Evolutionary conservation across 2,113 vertebrate genomes (phyloP), one percentile per base, ranked within the genome.

Genomic region (Mormoops blainvillei): DNA sequence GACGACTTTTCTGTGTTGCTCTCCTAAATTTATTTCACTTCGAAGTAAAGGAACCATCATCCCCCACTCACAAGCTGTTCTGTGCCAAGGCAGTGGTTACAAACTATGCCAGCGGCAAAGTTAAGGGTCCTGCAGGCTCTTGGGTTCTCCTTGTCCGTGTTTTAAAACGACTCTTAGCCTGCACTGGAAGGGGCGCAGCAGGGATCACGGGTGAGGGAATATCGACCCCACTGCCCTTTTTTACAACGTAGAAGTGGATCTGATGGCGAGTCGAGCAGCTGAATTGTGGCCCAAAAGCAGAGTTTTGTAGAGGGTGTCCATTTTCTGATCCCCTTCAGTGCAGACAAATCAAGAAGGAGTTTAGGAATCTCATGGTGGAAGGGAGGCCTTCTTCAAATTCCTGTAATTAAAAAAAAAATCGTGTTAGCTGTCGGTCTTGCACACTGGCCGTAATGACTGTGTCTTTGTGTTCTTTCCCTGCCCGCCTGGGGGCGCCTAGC

Each of bases 401-500:
- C 7, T 12, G 28, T 56, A 15, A 45, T 36, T 33, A 15, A 81
- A 20, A 63, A 43, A 65, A 74, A 52, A 52, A 38, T 50, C 65
- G 8, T 38, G 41, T 31, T 15, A 83, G 65, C n/a, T 50, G 13
- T 86, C 41, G 52, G 15, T 22, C 4, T 24, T 14, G 52, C 67
- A 31, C 67, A 11, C 58, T 3, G 31, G 28, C 56, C 68, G 10
- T 95, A 67, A 76, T 84, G 90, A 95, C 94, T 24, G n/a, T 92
- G 61, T 96, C 74, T 97, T 20, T 97, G 31, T 93, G 95, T 94
- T 98, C 92, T 54, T 15, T 65, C 96, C 77, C 16, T 68, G 52
- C 80, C 68, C 81, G 52, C 85, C 68, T 83, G 24, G 95, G 98
- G 97, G 89, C 96, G 63, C 97, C 97, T 94, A 99, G 99, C 99